phyloP scores from a whole-genome alignment of 2,113 vertebrate genomes.

The Vulpes ferrilata region DNA sequence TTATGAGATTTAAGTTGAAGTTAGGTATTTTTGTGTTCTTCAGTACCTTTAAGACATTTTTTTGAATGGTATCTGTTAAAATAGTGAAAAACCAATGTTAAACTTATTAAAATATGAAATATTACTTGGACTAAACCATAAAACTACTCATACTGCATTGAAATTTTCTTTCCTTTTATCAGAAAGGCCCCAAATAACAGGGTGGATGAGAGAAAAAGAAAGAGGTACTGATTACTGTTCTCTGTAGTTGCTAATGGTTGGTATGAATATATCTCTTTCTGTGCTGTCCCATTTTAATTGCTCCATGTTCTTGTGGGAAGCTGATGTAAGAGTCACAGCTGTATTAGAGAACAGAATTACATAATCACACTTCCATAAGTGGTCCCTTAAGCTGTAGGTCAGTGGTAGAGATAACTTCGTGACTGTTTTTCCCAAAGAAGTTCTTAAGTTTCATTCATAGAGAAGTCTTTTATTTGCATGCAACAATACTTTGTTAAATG shows the following conservation, averaged over 20 bases:
- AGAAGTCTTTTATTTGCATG: not conserved
- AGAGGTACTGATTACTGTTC: not conserved
- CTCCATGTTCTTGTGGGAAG: not conserved
- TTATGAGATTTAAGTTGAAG: constrained; percentile 34
- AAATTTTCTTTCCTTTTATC: constrained; percentile 32
- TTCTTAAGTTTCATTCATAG: constrained; percentile 15
- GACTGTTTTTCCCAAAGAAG: not conserved
- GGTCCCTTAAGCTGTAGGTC: not conserved
- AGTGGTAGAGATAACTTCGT: not conserved
- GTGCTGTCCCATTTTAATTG: not conserved
- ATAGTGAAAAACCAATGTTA: constrained; percentile 28
- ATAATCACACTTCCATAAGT: not conserved
- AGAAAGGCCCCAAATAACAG: not conserved
- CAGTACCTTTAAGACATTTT: not conserved
- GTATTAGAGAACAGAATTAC: not conserved
- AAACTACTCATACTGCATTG: not conserved
- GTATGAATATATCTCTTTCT: not conserved
- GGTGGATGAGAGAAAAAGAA: not conserved
- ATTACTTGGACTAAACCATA: not conserved
- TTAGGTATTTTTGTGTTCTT: not conserved
- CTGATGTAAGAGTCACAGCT: not conserved
- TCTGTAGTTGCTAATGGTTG: not conserved
- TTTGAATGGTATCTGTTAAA: not conserved
- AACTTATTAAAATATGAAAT: constrained; percentile 2
- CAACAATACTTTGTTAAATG: not conserved